Evolutionary conservation across 2,113 vertebrate species (phyloP), one percentile per base, ranked within the genome.

Genomic region (Philantomba maxwellii): DNA sequence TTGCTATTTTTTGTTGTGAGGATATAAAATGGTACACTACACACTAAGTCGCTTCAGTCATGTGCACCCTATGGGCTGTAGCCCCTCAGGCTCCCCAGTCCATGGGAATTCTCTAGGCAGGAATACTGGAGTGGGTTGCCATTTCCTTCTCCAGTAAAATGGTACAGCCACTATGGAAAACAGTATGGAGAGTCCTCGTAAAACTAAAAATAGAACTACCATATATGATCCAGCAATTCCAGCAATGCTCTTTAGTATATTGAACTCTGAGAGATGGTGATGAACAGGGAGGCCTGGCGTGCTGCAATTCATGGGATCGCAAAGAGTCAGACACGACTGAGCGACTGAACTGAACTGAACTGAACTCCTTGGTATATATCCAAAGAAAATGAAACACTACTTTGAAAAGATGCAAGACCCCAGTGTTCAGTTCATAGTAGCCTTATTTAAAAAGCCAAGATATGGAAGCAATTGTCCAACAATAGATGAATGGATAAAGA

Each of bases 1-100:
- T 70, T 94, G 30, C 8, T 82, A 58, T 90, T 89, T 90, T 90
- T 21, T 82, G 21, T 55, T 55, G 51, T 82, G 21, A n/a, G 51
- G 51, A 82, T 26, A 51, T 73, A 39, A 73, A 73, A 73, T 23
- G n/a, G 36, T 73, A 39, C 0, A 0, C n/a, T 39, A 23, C 19
- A 1, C 0, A 10, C 19, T 70, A 39, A 70, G n/a, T 70, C 1
- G 0, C 66, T n/a, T 39, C 5, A 70, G n/a, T 70, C 5, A 0
- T 39, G 19, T 70, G 19, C 5, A 39, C 5, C 5, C n/a, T 70
- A 70, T 70, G 66, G 19, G 11, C n/a, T 70, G n/a, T 39, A 39
- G n/a, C 19, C n/a, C 64, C 9, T 10, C 66, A 39, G 19, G 66
- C n/a, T 70, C 5, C n/a, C 19, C 66, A 23, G 10, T 70, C n/a